phyloP scores from a whole-genome alignment of 2,888 invertebrate species.

The Alloscopus bannaensis region DNA sequence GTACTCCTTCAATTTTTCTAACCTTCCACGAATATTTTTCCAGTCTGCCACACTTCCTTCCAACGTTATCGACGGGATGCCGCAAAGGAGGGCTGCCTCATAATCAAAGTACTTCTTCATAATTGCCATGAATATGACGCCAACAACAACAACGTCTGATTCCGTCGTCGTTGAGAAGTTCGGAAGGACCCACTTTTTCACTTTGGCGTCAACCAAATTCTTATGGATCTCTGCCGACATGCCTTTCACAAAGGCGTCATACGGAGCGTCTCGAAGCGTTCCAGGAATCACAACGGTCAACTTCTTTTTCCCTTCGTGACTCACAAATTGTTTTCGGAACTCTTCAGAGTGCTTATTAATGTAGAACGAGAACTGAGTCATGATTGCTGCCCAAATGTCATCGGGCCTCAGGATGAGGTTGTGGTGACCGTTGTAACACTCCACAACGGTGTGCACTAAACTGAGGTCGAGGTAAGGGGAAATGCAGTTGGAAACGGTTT shows the following conservation, averaged over 20 bases:
- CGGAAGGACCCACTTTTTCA: constrained; percentile 57
- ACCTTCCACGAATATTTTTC: constrained; percentile 34
- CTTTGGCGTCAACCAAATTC: constrained; percentile 55
- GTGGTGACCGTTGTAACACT: constrained; percentile 45
- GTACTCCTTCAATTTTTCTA: constrained; percentile 58
- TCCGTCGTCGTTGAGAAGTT: constrained; percentile 58
- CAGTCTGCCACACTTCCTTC: constrained; percentile 62
- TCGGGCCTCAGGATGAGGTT: constrained; percentile 56
- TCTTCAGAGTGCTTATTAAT: constrained; percentile 55
- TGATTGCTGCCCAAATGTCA: constrained; percentile 61
- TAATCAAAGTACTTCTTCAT: constrained; percentile 63
- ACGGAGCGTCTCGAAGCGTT: constrained; percentile 30
- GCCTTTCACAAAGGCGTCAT: constrained; percentile 18
- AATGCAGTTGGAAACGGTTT: background rate
- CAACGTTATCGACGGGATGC: constrained; percentile 49
- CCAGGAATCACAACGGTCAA: constrained; percentile 35
- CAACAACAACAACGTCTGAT: constrained; percentile 38
- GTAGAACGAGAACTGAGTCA: constrained; percentile 64
- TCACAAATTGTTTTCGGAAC: constrained; percentile 56
- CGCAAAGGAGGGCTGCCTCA: constrained; percentile 25
- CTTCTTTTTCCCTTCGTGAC: constrained; percentile 56
- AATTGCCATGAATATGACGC: constrained; percentile 59
- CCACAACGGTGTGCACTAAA: constrained; percentile 36
- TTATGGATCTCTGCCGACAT: constrained; percentile 40
- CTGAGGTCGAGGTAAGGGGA: background rate